A percentile compares a stretch with the other conserved stretches of the same genome.
phyloP scores from a whole-genome alignment of 2,888 invertebrate species.

The Drosophila bunnanda region DNA sequence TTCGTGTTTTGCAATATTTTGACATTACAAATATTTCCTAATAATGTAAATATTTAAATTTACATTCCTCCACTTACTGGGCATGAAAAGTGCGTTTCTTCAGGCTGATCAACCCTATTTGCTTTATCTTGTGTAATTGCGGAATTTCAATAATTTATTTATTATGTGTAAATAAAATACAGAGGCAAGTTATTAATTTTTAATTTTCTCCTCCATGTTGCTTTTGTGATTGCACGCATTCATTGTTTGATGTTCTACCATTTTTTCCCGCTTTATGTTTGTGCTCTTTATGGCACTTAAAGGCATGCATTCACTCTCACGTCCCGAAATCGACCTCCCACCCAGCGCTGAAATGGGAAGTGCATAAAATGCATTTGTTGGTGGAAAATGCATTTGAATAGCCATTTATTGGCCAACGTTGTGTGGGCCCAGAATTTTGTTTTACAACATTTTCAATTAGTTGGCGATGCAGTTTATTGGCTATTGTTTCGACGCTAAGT shows the following conservation, averaged over 20 bases:
- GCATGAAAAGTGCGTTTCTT: slow-evolving; percentile 1
- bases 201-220: slow-evolving; percentile 43
- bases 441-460: slow-evolving; percentile 77
- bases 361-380: slow-evolving; percentile 38
- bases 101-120: not conserved
- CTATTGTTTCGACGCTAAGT: slow-evolving; percentile 76
- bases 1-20: too few relatives aligned
- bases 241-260: slow-evolving; percentile 35
- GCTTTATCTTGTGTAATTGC: slow-evolving; percentile 52
- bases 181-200: slow-evolving; percentile 56
- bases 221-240: slow-evolving; percentile 29
- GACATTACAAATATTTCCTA: not conserved
- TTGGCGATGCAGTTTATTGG: slow-evolving; percentile 76
- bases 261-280: slow-evolving; percentile 31
- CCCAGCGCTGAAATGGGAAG: slow-evolving; percentile 16
- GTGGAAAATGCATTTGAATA: slow-evolving; percentile 58
- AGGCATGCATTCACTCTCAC: slow-evolving; percentile 25
- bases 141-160: slow-evolving; percentile 81
- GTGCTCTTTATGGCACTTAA: slow-evolving; percentile 34
- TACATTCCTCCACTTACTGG: not conserved
- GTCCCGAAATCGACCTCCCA: not conserved
- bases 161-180: slow-evolving; percentile 71
- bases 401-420: slow-evolving; percentile 60
- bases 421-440: slow-evolving; percentile 69
- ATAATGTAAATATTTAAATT: not conserved